Percentiles rank a stretch among this genome's conserved stretches.
phyloP scores from a whole-genome alignment of 1,140 invertebrate species.

The Chironomus tepperi region DNA sequence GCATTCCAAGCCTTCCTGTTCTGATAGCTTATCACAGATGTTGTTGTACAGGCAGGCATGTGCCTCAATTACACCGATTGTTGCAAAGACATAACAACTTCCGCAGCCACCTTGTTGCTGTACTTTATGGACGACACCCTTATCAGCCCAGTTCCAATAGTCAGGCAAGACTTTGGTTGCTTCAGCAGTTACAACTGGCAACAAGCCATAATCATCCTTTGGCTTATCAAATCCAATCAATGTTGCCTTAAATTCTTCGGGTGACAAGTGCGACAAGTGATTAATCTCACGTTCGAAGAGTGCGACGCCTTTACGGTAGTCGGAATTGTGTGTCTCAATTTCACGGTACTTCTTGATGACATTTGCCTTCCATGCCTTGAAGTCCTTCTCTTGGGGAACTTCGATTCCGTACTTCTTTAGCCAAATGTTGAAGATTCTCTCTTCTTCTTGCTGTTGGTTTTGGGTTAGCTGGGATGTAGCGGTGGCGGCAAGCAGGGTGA shows the following conservation, averaged over 20 bases:
- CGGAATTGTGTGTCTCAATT: not conserved
- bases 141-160: not conserved
- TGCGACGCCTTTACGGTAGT: not conserved
- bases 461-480: too few relatives aligned
- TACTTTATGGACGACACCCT: not conserved
- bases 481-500: too few relatives aligned
- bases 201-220: not conserved
- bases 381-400: not conserved
- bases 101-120: slow-evolving; percentile 35
- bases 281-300: not conserved
- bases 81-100: slow-evolving; percentile 44
- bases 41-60: slow-evolving; percentile 63
- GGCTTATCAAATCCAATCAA: not conserved
- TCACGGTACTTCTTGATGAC: not conserved
- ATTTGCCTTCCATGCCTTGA: not conserved
- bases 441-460: not conserved
- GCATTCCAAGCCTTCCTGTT: slow-evolving; percentile 56
- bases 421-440: not conserved
- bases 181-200: not conserved
- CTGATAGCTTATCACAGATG: slow-evolving; percentile 54
- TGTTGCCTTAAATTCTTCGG: not conserved
- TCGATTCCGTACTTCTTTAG: not conserved
- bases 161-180: not conserved
- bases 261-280: not conserved
- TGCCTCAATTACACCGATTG: slow-evolving; percentile 69